These are phyloP conservation scores for Garrulus glandarius DNA, from an alignment of 2,797 vertebrate species.

Conservation along the genomic window DNA sequence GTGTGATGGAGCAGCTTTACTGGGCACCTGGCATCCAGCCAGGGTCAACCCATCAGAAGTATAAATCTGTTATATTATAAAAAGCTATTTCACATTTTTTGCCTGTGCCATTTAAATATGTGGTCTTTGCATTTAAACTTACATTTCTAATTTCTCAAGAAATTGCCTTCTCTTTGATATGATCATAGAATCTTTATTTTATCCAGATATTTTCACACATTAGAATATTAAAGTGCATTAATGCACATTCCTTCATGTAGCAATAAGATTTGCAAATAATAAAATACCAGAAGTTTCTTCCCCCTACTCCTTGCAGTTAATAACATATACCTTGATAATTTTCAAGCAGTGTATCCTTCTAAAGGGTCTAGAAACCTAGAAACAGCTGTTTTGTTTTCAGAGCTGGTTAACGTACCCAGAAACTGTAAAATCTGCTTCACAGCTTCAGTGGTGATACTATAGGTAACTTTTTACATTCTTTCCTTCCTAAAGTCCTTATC, in stretches of 20 bases:
- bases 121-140: background rate
- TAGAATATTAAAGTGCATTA: background rate
- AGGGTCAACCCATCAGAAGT: background rate
- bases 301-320: background rate
- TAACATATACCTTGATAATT: background rate
- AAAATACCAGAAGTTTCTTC: background rate
- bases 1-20: background rate
- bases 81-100: background rate
- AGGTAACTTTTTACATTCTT: background rate
- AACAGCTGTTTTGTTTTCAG: background rate
- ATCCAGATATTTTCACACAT: background rate
- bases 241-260: background rate
- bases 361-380: background rate
- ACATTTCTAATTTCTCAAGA: background rate
- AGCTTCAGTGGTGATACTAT: background rate
- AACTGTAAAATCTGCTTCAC: background rate
- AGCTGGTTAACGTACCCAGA: background rate
- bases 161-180: background rate
- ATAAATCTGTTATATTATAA: background rate
- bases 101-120: background rate
- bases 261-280: background rate
- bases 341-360: background rate
- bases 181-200: background rate
- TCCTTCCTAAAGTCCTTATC: background rate
- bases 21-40: background rate